A percentile compares a stretch with the other conserved stretches of the same genome.
Evolutionary conservation across 2,888 invertebrate genomes (phyloP).

Genomic region (Clunio marinus): DNA sequence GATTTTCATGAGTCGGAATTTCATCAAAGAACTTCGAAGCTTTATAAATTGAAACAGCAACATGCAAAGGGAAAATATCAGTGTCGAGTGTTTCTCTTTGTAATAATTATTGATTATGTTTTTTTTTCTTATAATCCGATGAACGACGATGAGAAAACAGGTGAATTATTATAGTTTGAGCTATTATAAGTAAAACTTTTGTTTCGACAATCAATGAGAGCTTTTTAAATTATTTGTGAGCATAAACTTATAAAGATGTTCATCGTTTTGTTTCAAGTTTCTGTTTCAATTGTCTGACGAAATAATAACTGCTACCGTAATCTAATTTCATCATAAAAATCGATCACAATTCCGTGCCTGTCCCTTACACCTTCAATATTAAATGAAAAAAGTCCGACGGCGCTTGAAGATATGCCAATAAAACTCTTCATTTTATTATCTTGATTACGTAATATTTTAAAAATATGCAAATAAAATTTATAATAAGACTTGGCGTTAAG

Average conservation of each 20-base stretch:
- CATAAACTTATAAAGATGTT: too few relatives aligned
- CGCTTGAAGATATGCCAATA: not conserved
- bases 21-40: slow-evolving; percentile 6
- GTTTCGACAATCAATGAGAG: too few relatives aligned
- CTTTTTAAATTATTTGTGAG: too few relatives aligned
- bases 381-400: not conserved
- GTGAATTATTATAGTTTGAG: slow-evolving; percentile 28
- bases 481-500: not conserved
- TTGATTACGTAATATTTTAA: slow-evolving; percentile 1
- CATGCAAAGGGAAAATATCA: not conserved
- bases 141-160: slow-evolving; percentile 1
- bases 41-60: not conserved
- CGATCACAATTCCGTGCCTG: too few relatives aligned
- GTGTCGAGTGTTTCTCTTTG: not conserved
- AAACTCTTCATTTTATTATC: not conserved
- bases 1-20: slow-evolving; percentile 28
- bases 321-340: too few relatives aligned
- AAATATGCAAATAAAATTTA: not conserved
- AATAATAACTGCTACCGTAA: too few relatives aligned
- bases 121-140: not conserved
- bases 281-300: too few relatives aligned
- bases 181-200: too few relatives aligned
- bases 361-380: too few relatives aligned
- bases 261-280: too few relatives aligned
- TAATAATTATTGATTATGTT: slow-evolving; percentile 4